Base-by-base conservation (phyloP, 2,113 vertebrate genomes). In the Copsychus sechellarum region DNA sequence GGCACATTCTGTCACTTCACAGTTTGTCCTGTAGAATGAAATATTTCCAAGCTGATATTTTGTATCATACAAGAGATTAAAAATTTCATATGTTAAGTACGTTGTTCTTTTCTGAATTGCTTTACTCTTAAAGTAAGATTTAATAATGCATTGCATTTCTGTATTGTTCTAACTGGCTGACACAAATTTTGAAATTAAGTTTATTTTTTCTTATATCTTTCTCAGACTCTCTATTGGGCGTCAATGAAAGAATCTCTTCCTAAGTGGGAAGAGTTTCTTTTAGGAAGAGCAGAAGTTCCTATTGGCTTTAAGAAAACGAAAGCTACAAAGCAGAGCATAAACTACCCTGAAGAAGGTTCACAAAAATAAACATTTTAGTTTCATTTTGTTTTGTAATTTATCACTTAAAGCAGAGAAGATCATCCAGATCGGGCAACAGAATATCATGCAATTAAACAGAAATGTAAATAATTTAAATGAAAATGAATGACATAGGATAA, bases 241-340 rank as follows among this genome's bases (percentile, higher is more conserved):
- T 98, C 98, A 90, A 93, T 99, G 95, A 98, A 99, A 98, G 98
- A 98, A 93, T 98, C 98, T 88, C 90, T 99, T 93, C 98, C 98
- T 67, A 98, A 98, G 71, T 99, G 99, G 99, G 98, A 99, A 94
- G 92, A 96, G 82, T 98, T 98, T 97, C 98, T 99, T 93, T 97
- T 98, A 93, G 98, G 98, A 95, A 98, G 96, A 98, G 97, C 97
- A 86, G 97, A 97, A 83, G 95, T 95, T 87, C 98, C 98, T 24
- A 38, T 96, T 83, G 96, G 95, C 85, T 93, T 93, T 88, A 87
- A 88, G 79, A 97, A 92, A 92, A 90, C 42, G 79, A 94, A 96
- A 85, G 51, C 78, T 50, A 71, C 90, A 86, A 97, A 96, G 81
- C 90, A 96, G 86, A 95, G 94, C 83, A 53, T 88, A 91, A 94